Evolutionary conservation across 2,888 invertebrate species (phyloP).

Genomic region (Mythimna loreyi): DNA sequence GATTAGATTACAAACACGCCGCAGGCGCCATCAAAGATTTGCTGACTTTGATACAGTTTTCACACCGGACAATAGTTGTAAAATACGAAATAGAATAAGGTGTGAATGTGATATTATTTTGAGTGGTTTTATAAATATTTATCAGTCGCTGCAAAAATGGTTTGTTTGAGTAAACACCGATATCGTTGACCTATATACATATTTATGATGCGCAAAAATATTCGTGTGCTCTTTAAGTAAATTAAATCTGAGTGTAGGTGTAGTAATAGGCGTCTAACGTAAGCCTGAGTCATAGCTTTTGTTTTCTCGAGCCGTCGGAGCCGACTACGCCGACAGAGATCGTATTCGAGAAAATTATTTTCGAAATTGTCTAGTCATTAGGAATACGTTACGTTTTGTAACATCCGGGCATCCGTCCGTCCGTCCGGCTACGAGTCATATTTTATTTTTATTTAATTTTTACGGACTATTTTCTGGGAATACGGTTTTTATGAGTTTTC

Average conservation of each 20-base stretch:
- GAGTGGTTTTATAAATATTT: constrained; percentile 42
- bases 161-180: constrained; percentile 24
- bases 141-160: constrained; percentile 37
- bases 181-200: constrained; percentile 55
- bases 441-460: constrained; percentile 30
- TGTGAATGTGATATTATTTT: constrained; percentile 37
- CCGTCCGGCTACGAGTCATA: constrained; percentile 38
- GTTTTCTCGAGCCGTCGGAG: constrained; percentile 29
- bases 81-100: constrained; percentile 39
- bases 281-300: constrained; percentile 53
- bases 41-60: constrained; percentile 50
- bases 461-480: constrained; percentile 37
- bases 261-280: constrained; percentile 48
- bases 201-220: constrained; percentile 40
- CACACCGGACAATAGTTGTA: constrained; percentile 21
- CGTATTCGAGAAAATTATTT: constrained; percentile 51
- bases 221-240: constrained; percentile 37
- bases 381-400: constrained; percentile 60
- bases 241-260: constrained; percentile 52
- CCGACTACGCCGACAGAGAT: background rate
- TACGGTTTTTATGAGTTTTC: constrained; percentile 1
- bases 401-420: constrained; percentile 59
- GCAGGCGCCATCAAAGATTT: constrained; percentile 58
- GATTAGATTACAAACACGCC: constrained; percentile 58
- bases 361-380: constrained; percentile 57